Conservation (phyloP, 1,140 invertebrate species). For the Pseudomyrmex cubaensis region DNA sequence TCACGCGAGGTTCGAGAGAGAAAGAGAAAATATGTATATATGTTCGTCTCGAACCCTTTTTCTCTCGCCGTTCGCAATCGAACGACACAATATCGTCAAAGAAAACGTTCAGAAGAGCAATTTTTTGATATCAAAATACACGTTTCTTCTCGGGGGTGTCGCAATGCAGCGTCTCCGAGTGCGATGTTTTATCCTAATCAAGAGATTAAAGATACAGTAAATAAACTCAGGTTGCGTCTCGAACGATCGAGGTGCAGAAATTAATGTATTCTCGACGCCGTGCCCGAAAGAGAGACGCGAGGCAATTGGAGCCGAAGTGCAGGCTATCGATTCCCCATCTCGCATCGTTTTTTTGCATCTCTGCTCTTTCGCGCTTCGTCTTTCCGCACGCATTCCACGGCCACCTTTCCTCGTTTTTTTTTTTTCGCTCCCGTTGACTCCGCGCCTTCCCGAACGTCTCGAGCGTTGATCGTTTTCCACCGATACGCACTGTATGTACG, state of each 20-base stretch:
- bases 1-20: background rate
- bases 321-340: conserved; percentile 69
- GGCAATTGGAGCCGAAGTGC: conserved; percentile 49
- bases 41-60: background rate
- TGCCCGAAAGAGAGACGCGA: conserved; percentile 35
- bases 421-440: conserved; percentile 13
- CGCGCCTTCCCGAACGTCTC: conserved; percentile 27
- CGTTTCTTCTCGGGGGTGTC: background rate
- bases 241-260: conserved; percentile 32
- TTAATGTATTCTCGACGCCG: conserved; percentile 60
- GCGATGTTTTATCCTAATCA: background rate
- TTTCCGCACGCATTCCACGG: conserved; percentile 23
- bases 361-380: conserved; percentile 28
- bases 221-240: conserved; percentile 1
- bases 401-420: background rate
- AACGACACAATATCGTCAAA: background rate
- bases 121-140: background rate
- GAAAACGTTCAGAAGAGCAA: too few relatives aligned
- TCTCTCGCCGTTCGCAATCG: background rate
- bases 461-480: conserved; percentile 9
- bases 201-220: too few relatives aligned
- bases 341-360: conserved; percentile 40
- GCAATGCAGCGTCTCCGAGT: background rate
- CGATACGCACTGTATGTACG: background rate
- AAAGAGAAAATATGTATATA: too few relatives aligned